phyloP scores from a whole-genome alignment of 2,888 invertebrate genomes.

The Zygogramma bicolorata region DNA sequence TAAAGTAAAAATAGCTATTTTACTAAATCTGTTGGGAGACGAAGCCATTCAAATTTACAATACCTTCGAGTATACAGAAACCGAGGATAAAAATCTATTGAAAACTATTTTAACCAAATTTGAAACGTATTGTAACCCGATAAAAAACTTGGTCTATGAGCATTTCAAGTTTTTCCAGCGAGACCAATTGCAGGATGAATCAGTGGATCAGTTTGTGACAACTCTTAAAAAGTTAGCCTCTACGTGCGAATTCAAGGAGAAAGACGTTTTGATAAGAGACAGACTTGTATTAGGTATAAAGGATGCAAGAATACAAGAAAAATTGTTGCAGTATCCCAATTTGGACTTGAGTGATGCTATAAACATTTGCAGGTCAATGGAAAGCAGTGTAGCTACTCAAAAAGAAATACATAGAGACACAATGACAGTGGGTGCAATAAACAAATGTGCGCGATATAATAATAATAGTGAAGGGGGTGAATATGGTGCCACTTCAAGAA shows the following conservation, averaged over 20 bases:
- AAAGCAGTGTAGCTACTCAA: conserved; percentile 2
- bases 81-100: conserved; percentile 27
- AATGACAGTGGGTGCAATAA: neutral
- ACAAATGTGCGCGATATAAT: no score
- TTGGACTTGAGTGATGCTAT: conserved; percentile 20
- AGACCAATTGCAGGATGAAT: conserved; percentile 37
- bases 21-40: conserved; percentile 19
- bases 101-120: conserved; percentile 30
- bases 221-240: conserved; percentile 34
- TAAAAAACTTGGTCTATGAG: conserved; percentile 44
- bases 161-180: conserved; percentile 46
- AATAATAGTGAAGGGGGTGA: no score
- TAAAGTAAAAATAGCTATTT: conserved; percentile 24
- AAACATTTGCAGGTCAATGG: conserved; percentile 27
- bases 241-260: conserved; percentile 43
- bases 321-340: conserved; percentile 15
- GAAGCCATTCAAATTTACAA: conserved; percentile 30
- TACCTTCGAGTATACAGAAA: conserved; percentile 24
- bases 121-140: conserved; percentile 40
- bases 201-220: conserved; percentile 41
- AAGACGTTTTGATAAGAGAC: conserved; percentile 30
- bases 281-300: conserved; percentile 27
- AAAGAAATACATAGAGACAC: neutral
- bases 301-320: conserved; percentile 25
- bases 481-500: no score